Evolutionary conservation across 2,113 vertebrate genomes (phyloP).

Genomic region (Daboia siamensis): DNA sequence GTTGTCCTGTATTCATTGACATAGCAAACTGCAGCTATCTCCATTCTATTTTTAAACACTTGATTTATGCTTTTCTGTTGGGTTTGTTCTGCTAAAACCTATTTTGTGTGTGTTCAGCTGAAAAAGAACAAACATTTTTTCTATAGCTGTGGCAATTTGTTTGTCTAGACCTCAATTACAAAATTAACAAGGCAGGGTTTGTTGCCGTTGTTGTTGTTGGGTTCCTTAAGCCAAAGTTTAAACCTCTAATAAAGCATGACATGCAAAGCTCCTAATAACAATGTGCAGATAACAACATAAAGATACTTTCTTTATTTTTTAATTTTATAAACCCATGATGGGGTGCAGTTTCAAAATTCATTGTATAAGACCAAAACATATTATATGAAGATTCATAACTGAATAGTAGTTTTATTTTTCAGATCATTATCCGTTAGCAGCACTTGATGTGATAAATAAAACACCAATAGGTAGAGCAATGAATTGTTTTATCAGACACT

Average conservation of each 20-base stretch:
- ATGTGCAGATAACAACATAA: not conserved
- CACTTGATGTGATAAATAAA: conserved; percentile 39
- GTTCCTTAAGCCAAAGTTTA: conserved; percentile 33
- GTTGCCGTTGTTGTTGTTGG: conserved; percentile 16
- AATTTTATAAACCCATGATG: conserved; percentile 39
- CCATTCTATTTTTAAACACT: conserved; percentile 33
- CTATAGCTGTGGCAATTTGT: conserved; percentile 13
- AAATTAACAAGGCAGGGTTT: conserved; percentile 40
- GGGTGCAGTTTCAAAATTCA: conserved; percentile 27
- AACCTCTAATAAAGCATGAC: conserved; percentile 37
- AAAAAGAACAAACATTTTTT: conserved; percentile 40
- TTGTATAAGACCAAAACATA: conserved; percentile 17
- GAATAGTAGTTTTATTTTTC: not conserved
- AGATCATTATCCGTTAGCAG: conserved; percentile 5
- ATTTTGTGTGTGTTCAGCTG: conserved; percentile 49
- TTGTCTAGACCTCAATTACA: conserved; percentile 49
- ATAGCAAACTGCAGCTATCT: conserved; percentile 9
- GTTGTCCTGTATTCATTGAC: conserved; percentile 24
- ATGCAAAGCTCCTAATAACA: not conserved
- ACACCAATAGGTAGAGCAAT: conserved; percentile 8
- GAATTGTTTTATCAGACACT: not conserved
- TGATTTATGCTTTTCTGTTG: conserved; percentile 40
- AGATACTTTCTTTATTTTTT: conserved; percentile 11
- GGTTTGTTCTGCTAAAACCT: conserved; percentile 44
- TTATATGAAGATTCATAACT: conserved; percentile 25